Evolutionary conservation across 2,888 invertebrate species (phyloP), one percentile per base, ranked within the genome.

Genomic region (Spisula subtruncata): DNA sequence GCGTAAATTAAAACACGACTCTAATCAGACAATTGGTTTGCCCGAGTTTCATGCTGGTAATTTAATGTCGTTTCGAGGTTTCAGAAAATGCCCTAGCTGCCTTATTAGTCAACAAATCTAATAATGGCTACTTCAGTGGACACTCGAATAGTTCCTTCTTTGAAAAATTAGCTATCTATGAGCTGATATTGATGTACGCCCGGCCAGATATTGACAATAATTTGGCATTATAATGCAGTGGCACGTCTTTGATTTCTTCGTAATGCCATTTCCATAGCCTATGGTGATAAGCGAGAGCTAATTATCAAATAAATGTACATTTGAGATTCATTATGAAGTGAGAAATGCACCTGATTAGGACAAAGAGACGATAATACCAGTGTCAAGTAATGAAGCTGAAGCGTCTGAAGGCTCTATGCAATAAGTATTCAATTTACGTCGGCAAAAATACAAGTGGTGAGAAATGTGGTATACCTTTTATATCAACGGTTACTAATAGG

Each of bases 41-140:
- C 35, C 75, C 0, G 5, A 66, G 60, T 2, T 32, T 1, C 16
- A 35, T 75, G 25, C 35, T 75, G 18, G 75, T 75, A 75, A 75
- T 75, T 75, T 75, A 35, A 35, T 75, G 75, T 75, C 75, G 75
- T 75, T 32, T 16, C 75, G 75, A 35, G 75, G 75, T 35, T 75
- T 75, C 75, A 32, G 75, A 75, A 75, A 75, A 75, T 75, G 75
- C 75, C 75, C 75, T 75, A 14, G 35, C 75, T 75, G 32, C 35
- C 75, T 75, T 75, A 75, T 75, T 75, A 75, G 75, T 75, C 75
- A 2, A 75, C 25, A 75, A 75, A 75, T 75, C 75, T 35, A 75
- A 75, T 75, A 75, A 75, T 12, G 35, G 75, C 29, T 18, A 75
- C 35, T 75, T 75, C 75, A 75, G 75, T 75, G 75, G 75, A 75